A percentile compares a stretch with the other conserved stretches of the same genome.
These are phyloP conservation scores for Megaceryle torquata DNA, from an alignment of 2,113 vertebrate species.

Conservation along the genomic window DNA sequence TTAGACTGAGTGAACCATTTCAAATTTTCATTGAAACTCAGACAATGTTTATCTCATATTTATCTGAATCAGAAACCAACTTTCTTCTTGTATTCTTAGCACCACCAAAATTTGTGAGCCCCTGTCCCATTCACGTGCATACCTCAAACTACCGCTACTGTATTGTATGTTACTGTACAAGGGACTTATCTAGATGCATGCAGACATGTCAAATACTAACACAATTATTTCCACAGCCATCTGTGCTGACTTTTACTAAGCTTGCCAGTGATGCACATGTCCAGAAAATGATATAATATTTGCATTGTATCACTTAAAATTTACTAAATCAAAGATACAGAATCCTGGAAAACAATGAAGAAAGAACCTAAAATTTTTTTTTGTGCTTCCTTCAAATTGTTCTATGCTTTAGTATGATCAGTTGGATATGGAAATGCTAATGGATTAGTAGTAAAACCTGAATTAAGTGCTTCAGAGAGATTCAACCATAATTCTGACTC, in stretches of 20 bases:
- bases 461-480: background rate
- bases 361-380: background rate
- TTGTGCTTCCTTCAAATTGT: background rate
- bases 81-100: background rate
- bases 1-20: background rate
- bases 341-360: background rate
- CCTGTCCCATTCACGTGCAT: background rate
- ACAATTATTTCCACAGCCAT: background rate
- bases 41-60: background rate
- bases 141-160: background rate
- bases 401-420: background rate
- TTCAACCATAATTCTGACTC: background rate
- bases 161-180: background rate
- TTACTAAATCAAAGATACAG: background rate
- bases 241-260: background rate
- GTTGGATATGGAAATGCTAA: background rate
- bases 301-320: background rate
- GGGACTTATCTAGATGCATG: fast-evolving
- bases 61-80: background rate
- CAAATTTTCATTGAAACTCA: background rate
- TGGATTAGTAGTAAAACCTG: background rate
- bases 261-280: background rate
- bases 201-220: background rate
- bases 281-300: background rate
- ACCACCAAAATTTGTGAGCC: background rate